These are phyloP conservation scores for Dyspetes luteomarginatus DNA, from an alignment of 2,888 invertebrate genomes.

Conservation along the genomic window DNA sequence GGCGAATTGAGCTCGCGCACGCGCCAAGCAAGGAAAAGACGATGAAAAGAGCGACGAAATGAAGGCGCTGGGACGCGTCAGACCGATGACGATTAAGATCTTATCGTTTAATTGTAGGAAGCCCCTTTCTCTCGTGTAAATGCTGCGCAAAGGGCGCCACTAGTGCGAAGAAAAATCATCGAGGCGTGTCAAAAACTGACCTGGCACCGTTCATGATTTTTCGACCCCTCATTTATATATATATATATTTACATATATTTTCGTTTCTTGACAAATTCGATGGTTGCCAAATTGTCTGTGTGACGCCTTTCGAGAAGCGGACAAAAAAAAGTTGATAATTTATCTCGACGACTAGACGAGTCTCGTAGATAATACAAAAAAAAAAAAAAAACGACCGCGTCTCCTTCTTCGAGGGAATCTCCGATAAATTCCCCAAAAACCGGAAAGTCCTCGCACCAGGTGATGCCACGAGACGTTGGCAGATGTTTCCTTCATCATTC, in stretches of 20 bases:
- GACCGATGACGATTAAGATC: constrained; percentile 76
- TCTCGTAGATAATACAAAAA: constrained; percentile 35
- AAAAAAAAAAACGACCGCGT: neutral
- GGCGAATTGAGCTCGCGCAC: constrained; percentile 60
- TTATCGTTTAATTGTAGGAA: constrained; percentile 79
- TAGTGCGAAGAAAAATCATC: constrained; percentile 58
- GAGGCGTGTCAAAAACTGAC: constrained; percentile 54
- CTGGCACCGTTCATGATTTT: constrained; percentile 2
- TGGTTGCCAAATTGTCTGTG: constrained; percentile 15
- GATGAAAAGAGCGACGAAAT: constrained; percentile 25
- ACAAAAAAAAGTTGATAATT: constrained; percentile 29
- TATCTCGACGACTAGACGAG: constrained; percentile 36
- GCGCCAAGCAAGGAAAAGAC: constrained; percentile 36
- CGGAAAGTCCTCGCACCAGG: constrained; percentile 77
- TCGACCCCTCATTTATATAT: neutral
- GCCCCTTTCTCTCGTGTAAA: constrained; percentile 60
- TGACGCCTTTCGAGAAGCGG: constrained; percentile 9
- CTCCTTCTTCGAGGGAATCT: neutral
- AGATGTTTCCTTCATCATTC: constrained; percentile 76
- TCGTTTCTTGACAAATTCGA: constrained; percentile 45
- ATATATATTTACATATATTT: constrained; percentile 16
- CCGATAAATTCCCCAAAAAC: constrained; percentile 78
- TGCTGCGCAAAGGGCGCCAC: constrained; percentile 38
- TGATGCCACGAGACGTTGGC: constrained; percentile 76
- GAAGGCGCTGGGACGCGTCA: constrained; percentile 60